Percentiles rank a stretch among this genome's conserved stretches.
Conservation (phyloP, 1,140 invertebrate species). For the Aphidius gifuensis region DNA sequence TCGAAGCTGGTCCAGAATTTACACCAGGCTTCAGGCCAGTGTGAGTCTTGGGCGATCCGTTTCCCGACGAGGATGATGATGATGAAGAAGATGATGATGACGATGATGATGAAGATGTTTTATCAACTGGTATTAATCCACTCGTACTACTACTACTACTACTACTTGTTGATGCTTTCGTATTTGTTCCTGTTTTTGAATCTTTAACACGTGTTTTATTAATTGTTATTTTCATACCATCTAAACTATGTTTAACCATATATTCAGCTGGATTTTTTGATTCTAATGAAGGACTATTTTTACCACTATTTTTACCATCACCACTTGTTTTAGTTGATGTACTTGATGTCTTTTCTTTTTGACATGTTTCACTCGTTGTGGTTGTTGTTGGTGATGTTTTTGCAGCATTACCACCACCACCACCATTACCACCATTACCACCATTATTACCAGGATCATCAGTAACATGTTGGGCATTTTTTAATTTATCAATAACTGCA, state of each 20-base stretch:
- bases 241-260: conserved; percentile 79
- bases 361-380: conserved; percentile 19
- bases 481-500: conserved; percentile 83
- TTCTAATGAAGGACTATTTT: conserved; percentile 56
- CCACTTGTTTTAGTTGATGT: conserved; percentile 25
- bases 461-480: conserved; percentile 67
- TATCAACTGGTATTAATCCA: neutral
- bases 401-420: conserved; percentile 48
- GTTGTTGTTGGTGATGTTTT: conserved; percentile 26
- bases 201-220: conserved; percentile 79
- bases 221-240: conserved; percentile 85
- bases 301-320: conserved; percentile 57
- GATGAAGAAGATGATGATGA: conserved; percentile 29
- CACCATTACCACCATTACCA: conserved; percentile 33
- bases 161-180: conserved; percentile 36
- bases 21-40: conserved; percentile 82
- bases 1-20: conserved; percentile 74
- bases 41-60: conserved; percentile 71
- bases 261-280: conserved; percentile 75
- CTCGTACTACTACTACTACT: conserved; percentile 5
- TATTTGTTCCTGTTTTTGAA: conserved; percentile 53
- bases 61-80: conserved; percentile 41
- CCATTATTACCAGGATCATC: conserved; percentile 34
- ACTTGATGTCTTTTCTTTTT: conserved; percentile 19
- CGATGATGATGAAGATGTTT: conserved; percentile 22